A percentile compares a stretch with the other conserved stretches of the same genome.
These are phyloP conservation scores for Panthera tigris DNA, from an alignment of 2,113 vertebrate species.

Conservation along the genomic window DNA sequence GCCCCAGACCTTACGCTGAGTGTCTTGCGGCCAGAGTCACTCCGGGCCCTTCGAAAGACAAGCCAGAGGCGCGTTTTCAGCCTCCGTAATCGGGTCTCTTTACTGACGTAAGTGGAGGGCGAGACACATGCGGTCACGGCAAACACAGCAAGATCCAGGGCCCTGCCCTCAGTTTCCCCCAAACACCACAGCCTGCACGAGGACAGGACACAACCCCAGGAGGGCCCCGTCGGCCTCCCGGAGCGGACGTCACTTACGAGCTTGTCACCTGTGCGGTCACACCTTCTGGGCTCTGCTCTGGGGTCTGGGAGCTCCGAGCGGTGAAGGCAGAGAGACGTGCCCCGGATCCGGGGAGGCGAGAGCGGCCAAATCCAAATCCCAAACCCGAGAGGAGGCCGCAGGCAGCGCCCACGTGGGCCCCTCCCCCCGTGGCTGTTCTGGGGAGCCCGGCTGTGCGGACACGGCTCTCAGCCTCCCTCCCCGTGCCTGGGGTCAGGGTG, in stretches of 20 bases:
- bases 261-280: no score
- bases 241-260: no score
- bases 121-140: background rate
- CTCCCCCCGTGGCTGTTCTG: background rate
- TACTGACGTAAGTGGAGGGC: background rate
- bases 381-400: background rate
- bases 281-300: background rate
- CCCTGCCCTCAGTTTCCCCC: no score
- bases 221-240: no score
- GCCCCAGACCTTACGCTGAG: rapidly evolving
- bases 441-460: background rate
- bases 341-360: background rate
- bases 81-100: background rate
- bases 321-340: background rate
- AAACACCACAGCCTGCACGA: background rate
- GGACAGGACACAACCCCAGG: background rate
- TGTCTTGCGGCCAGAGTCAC: background rate
- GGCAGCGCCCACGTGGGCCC: background rate
- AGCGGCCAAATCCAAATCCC: background rate
- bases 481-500: background rate
- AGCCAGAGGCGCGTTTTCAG: no score
- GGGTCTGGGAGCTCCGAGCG: background rate
- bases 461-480: background rate
- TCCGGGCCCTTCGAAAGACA: no score
- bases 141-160: no score